Evolutionary conservation across 1,140 invertebrate genomes (phyloP).

Genomic region (Pemphigus obesinymphae): DNA sequence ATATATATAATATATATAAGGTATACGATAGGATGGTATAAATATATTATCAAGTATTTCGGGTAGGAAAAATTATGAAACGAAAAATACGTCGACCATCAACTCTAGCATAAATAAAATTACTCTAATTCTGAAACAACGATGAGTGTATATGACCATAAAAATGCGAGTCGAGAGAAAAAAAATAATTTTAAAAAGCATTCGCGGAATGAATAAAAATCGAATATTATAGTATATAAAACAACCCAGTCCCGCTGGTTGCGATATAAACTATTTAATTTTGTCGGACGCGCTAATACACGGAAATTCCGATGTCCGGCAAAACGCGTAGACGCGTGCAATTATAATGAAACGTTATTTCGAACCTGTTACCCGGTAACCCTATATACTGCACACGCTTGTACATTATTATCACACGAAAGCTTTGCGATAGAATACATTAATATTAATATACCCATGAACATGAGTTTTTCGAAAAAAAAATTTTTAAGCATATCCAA

Average conservation of each 20-base stretch:
- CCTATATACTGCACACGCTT: no score
- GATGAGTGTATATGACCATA: background rate
- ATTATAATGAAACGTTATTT: background rate
- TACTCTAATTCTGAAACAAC: background rate
- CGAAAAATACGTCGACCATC: background rate
- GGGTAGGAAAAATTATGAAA: background rate
- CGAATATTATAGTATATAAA: background rate
- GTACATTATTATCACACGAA: no score
- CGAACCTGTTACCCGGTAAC: no score
- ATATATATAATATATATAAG: background rate
- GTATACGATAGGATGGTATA: background rate
- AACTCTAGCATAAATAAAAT: background rate
- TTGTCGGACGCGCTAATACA: background rate
- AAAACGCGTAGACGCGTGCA: background rate
- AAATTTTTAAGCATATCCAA: no score
- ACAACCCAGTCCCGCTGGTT: background rate
- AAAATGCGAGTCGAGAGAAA: background rate
- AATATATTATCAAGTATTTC: background rate
- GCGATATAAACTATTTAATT: background rate
- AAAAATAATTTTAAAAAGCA: conserved; percentile 1
- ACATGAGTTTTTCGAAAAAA: no score
- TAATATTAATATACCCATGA: no score
- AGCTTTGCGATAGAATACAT: no score
- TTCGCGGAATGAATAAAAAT: background rate
- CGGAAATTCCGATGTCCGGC: background rate